These are phyloP conservation scores for Bombus terrestris DNA, from an alignment of 1,140 invertebrate species.

Conservation along the genomic window DNA sequence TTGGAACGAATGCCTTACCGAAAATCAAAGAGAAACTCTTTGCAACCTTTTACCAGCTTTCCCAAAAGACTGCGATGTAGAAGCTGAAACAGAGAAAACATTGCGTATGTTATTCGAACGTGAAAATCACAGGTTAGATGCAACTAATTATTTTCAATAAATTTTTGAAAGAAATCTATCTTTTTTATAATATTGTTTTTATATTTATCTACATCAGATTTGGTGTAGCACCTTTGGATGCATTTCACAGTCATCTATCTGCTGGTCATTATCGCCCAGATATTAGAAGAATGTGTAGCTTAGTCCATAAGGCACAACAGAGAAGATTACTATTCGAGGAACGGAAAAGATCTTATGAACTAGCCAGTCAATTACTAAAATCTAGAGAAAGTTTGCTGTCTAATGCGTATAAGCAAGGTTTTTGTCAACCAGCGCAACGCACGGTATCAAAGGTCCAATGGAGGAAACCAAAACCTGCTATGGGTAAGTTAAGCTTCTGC, in stretches of 20 bases:
- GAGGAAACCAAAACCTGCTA: constrained; percentile 79
- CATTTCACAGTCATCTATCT: constrained; percentile 85
- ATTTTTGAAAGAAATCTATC: not conserved
- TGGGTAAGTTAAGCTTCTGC: constrained; percentile 76
- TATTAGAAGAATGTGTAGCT: constrained; percentile 83
- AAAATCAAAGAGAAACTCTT: constrained; percentile 81
- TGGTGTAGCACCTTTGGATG: constrained; percentile 76
- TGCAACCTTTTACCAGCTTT: constrained; percentile 84
- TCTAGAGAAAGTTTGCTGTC: constrained; percentile 87
- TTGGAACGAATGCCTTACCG: constrained; percentile 83
- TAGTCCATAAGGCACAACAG: constrained; percentile 87
- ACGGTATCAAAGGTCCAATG: constrained; percentile 81
- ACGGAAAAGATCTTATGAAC: constrained; percentile 83
- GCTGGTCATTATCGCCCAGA: constrained; percentile 86
- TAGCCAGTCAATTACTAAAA: constrained; percentile 85
- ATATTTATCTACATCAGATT: constrained; percentile 75
- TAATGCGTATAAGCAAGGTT: constrained; percentile 83
- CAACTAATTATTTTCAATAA: constrained; percentile 59
- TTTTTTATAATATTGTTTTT: not conserved
- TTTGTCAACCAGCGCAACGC: constrained; percentile 82
- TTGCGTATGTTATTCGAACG: constrained; percentile 84
- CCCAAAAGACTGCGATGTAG: constrained; percentile 84
- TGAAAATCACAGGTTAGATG: constrained; percentile 84
- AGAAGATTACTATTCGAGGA: constrained; percentile 87
- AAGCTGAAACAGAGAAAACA: constrained; percentile 84